Base-by-base conservation (phyloP, 2,888 invertebrate genomes). In the Saturnia japonica region DNA sequence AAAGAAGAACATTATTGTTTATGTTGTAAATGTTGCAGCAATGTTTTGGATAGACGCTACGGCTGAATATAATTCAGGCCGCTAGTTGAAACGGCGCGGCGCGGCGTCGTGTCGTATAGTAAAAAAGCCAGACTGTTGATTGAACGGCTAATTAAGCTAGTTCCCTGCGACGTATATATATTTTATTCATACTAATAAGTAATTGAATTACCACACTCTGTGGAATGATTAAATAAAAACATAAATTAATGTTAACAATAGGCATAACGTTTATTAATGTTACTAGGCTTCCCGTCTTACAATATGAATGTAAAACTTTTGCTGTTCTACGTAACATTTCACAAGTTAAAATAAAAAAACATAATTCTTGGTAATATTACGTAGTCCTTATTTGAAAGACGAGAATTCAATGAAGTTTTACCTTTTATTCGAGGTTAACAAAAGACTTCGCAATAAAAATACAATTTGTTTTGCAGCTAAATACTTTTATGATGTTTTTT, bases 321-420 rank as follows among this genome's bases (percentile, higher is more conserved):
- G 19, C 12, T 22, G 9, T 6, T 2, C 14, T 60, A 60, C 25
- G 4, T 28, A 60, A 60, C 16, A 60, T 60, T 60, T 60, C 14
- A 25, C 14, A 28, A 60, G 25, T 11, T 54, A n/a, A 54, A 54
- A 54, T 25, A 60, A 60, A 60, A 28, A 40, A 14, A 40, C 8
- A 64, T n/a, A 64, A 40, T 40, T 22, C 40, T 40, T 64, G 22
- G 40, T 19, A 64, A 40, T 19, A 40, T 64, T 64, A 40, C 64
- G 40, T 40, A 64, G n/a, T 19, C 64, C 6, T 40, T 40, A n/a
- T 62, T 62, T 7, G 40, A 8, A 8, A 40, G 11, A 40, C 19
- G 64, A 64, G 64, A 64, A 64, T 40, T 64, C 40, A n/a, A 40
- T 40, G 34, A 64, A 64, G 19, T 22, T n/a, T 16, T 40, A 40